Base-by-base conservation (phyloP, 2,888 invertebrate species). In the Microchrysa polita region DNA sequence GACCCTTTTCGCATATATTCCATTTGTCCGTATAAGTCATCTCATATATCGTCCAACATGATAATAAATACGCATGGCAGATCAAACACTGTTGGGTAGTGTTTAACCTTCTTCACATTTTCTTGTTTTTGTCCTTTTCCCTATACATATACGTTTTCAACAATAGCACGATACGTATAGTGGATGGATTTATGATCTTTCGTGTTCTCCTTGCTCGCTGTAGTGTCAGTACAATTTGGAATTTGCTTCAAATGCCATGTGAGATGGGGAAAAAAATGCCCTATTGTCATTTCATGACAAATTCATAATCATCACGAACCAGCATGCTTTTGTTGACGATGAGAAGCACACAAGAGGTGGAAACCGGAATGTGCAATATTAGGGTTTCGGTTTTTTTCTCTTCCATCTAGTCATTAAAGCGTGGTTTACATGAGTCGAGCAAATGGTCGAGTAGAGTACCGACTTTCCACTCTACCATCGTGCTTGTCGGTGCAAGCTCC, bases 271-370 rank as follows among this genome's bases (percentile, higher is more conserved):
- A 59, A 59, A 59, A 9, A 12, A 14, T 27, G 59, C 59, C 23
- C 59, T 59, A 59, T 59, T 59, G 59, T 59, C n/a, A 27, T 59
- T 9, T 27, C 27, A 23, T 59, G 59, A 59, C 59, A 59, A 59
- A 59, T 59, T 59, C 59, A 59, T 59, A 59, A 27, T 27, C 59
- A 59, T 48, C 48, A 48, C 48, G 48, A 48, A 48, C 48, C 5
- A 48, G 48, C 48, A n/a, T 48, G 48, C 48, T 48, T 48, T 48
- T 48, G 48, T 34, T 34, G 7, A 34, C 10, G 48, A 48, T 48
- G 48, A 48, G 12, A n/a, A n/a, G 48, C 14, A 48, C 48, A n/a
- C 14, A 48, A 48, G 48, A 48, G 48, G 14, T 48, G 4, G 14
- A n/a, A 48, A 48, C 48, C 48, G 48, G 48, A 48, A 48, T 48